Evolutionary conservation across 2,797 vertebrate species (phyloP).

Genomic region (Betta splendens): DNA sequence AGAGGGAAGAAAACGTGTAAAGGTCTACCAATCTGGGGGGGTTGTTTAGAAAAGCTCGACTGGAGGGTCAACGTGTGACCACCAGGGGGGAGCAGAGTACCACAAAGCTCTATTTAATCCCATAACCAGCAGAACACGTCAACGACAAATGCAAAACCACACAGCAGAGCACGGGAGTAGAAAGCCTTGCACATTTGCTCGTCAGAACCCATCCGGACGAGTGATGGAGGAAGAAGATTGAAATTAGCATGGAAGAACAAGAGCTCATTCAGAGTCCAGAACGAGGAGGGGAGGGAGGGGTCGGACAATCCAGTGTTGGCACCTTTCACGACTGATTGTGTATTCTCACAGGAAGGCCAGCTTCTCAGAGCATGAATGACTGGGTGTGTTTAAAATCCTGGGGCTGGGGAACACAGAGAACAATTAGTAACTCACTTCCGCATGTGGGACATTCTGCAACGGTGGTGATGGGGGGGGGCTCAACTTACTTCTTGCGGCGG

Average conservation of each 20-base stretch:
- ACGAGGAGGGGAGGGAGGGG: not conserved
- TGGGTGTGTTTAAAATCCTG: slow-evolving; percentile 98
- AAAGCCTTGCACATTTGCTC: slow-evolving; percentile 33
- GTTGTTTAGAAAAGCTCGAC: slow-evolving; percentile 3
- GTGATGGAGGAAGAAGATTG: slow-evolving; percentile 14
- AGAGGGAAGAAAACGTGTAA: slow-evolving; percentile 15
- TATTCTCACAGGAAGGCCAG: slow-evolving; percentile 45
- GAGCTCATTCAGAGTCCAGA: slow-evolving; percentile 50
- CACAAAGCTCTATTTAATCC: slow-evolving; percentile 32
- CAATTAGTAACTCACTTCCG: not conserved
- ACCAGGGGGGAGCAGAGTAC: slow-evolving; percentile 67
- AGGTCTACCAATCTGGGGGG: not conserved
- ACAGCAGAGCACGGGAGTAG: slow-evolving; percentile 44
- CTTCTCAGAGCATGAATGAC: slow-evolving; percentile 89
- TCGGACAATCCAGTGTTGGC: slow-evolving; percentile 61
- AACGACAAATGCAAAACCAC: slow-evolving; percentile 33
- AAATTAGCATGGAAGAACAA: slow-evolving; percentile 42
- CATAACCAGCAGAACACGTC: slow-evolving; percentile 29
- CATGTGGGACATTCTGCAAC: too few species aligned
- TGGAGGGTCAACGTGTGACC: slow-evolving; percentile 39
- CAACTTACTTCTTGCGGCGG: slow-evolving; percentile 81
- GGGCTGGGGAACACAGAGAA: slow-evolving; percentile 45
- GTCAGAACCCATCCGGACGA: slow-evolving; percentile 16
- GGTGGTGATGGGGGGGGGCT: not conserved
- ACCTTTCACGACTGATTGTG: slow-evolving; percentile 30